Evolutionary conservation across 2,888 invertebrate species (phyloP).

Genomic region (Lacanobia oleracea): DNA sequence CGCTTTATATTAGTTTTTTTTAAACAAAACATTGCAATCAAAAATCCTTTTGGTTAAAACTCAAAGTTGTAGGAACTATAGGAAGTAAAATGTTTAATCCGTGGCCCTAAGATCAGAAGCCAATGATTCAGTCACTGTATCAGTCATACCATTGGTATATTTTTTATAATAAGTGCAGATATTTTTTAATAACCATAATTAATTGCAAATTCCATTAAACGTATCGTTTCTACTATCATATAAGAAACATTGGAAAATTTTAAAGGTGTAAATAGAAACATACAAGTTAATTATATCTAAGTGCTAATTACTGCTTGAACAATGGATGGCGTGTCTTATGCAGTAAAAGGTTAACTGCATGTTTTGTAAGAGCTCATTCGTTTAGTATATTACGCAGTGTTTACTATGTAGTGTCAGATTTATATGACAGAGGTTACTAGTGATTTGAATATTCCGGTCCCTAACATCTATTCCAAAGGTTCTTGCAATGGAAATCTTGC

Average conservation of each 20-base stretch:
- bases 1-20: neutral
- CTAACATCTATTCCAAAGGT: too few species aligned
- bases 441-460: too few species aligned
- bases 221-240: constrained; percentile 3
- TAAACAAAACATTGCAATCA: neutral
- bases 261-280: constrained; percentile 8
- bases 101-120: neutral
- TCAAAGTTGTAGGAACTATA: too few species aligned
- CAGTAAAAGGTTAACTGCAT: constrained; percentile 5
- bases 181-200: neutral
- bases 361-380: neutral
- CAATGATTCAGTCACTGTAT: neutral
- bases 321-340: constrained; percentile 49
- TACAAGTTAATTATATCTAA: neutral
- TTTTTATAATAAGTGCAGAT: neutral
- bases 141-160: neutral
- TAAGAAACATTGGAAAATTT: constrained; percentile 31
- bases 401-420: neutral
- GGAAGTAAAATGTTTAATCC: too few species aligned
- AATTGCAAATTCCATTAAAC: neutral
- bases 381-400: constrained; percentile 4
- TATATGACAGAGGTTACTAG: neutral
- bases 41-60: neutral
- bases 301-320: constrained; percentile 23
- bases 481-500: too few species aligned